phyloP scores from a whole-genome alignment of 2,888 invertebrate species.

The Idaea biselata region DNA sequence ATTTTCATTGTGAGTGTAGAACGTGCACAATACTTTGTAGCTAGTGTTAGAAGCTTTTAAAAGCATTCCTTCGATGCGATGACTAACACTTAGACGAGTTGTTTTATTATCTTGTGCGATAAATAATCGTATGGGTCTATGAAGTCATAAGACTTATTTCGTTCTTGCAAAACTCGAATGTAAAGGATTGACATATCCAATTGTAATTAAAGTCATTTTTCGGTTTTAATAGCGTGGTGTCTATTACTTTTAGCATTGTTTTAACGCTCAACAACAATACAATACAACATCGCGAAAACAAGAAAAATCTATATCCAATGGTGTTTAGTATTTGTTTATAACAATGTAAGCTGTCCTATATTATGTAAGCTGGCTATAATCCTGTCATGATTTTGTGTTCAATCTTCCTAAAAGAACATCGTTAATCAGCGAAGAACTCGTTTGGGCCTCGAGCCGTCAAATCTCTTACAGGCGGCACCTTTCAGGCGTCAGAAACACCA shows the following conservation, averaged over 20 bases:
- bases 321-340: background rate
- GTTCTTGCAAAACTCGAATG: background rate
- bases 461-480: constrained; percentile 40
- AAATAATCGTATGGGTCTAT: constrained; percentile 14
- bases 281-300: no score
- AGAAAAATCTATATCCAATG: no score
- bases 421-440: constrained; percentile 23
- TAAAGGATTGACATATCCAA: background rate
- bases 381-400: constrained; percentile 3
- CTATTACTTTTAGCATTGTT: no score
- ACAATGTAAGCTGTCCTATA: background rate
- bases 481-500: constrained; percentile 44
- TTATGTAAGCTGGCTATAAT: background rate
- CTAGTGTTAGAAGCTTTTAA: constrained; percentile 51
- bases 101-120: constrained; percentile 35
- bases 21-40: constrained; percentile 57
- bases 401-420: constrained; percentile 25
- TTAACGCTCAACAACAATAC: no score
- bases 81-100: constrained; percentile 43
- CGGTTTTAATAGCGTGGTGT: background rate
- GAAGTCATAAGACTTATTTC: background rate
- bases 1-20: constrained; percentile 64
- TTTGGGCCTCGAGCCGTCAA: constrained; percentile 30
- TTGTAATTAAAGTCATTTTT: no score
- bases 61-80: constrained; percentile 62